Evolutionary conservation across 1,140 invertebrate species (phyloP), one percentile per base, ranked within the genome.

Genomic region (Plectus sambesii): DNA sequence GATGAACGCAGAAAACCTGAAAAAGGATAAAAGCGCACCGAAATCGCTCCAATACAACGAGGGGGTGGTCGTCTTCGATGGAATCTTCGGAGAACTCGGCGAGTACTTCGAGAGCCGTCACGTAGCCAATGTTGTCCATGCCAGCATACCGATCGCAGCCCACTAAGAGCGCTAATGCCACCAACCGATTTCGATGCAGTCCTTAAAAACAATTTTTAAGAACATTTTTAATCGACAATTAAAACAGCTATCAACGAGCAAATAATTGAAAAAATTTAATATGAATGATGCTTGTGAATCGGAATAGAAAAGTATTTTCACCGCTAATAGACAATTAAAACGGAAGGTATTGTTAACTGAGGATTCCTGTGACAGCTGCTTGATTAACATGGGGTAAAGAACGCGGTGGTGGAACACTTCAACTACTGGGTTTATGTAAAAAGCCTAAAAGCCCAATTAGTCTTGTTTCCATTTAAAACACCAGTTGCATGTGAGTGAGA

Each of bases 1-100:
- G n/a, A n/a, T n/a, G n/a, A n/a, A n/a, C n/a, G n/a, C n/a, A n/a
- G n/a, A n/a, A n/a, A n/a, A n/a, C n/a, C n/a, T n/a, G n/a, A n/a
- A n/a, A 9, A 25, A 3, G 2, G 19, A 12, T 3, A 12, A 22
- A 5, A 30, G 19, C 47, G 42, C 17, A 51, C 49, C 36, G 35
- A 37, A 56, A 56, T 25, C 53, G 24, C 35, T 56, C 53, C 4
- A 56, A 36, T 36, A 56, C 44, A 8, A 47, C 38, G 12, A 41
- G 35, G 17, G 53, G 53, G 45, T 56, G 53, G 9, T 51, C 44
- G 19, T 56, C 53, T 35, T 56, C 50, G 26, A 50, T 17, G n/a
- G n/a, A n/a, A n/a, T n/a, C n/a, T 6, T 41, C 23, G 2, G 53
- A 39, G 36, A 56, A 56, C 41, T 53, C 53, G 26, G 43, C 27